Evolutionary conservation across 1,140 invertebrate species (phyloP).

Genomic region (Drosophila kepulauana): DNA sequence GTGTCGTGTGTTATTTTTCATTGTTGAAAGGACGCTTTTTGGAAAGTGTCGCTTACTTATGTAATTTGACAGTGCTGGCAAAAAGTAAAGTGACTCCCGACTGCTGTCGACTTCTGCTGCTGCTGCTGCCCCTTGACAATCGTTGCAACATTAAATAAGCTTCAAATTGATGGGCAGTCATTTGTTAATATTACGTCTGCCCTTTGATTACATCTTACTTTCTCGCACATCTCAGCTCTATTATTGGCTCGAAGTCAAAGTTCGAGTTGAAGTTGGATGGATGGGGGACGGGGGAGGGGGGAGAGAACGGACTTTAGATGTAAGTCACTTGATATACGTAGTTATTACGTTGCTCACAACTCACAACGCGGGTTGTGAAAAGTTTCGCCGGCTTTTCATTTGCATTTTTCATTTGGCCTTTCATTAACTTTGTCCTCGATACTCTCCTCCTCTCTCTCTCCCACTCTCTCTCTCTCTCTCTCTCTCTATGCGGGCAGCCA

Average conservation of each 20-base stretch:
- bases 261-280: not conserved
- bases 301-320: not conserved
- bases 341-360: slow-evolving; percentile 29
- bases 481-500: too few relatives aligned
- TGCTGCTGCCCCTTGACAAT: slow-evolving; percentile 37
- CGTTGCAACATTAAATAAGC: slow-evolving; percentile 77
- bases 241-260: slow-evolving; percentile 12
- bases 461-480: too few relatives aligned
- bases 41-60: slow-evolving; percentile 58
- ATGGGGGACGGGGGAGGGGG: not conserved
- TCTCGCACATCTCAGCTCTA: slow-evolving; percentile 14
- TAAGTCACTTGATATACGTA: slow-evolving; percentile 28
- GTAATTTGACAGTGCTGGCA: slow-evolving; percentile 72
- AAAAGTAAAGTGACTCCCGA: slow-evolving; percentile 58
- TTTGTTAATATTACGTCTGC: slow-evolving; percentile 79
- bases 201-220: slow-evolving; percentile 69
- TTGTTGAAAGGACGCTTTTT: slow-evolving; percentile 37
- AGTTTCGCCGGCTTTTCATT: slow-evolving; percentile 46
- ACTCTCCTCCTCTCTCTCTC: not conserved
- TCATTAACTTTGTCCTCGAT: slow-evolving; percentile 68
- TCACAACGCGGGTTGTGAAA: slow-evolving; percentile 19
- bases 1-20: slow-evolving; percentile 58
- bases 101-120: slow-evolving; percentile 8
- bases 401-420: slow-evolving; percentile 64
- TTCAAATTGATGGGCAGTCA: slow-evolving; percentile 76